Percentiles rank a stretch among this genome's conserved stretches.
phyloP scores from a whole-genome alignment of 2,888 invertebrate species.

The Diaphora mendica region DNA sequence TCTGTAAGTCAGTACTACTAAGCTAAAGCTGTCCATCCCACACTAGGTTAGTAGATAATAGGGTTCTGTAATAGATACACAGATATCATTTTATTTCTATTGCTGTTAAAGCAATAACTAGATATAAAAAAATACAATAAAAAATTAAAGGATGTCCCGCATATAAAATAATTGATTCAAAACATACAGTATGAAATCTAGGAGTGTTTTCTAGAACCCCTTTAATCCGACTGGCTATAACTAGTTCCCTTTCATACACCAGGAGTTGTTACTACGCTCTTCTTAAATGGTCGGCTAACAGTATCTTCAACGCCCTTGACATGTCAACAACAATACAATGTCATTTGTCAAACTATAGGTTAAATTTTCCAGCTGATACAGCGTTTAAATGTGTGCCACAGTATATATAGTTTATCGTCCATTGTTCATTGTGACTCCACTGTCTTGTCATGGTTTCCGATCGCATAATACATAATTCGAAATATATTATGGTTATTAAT shows the following conservation, averaged over 20 bases:
- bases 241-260: neutral
- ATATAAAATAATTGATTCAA: neutral
- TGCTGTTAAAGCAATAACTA: neutral
- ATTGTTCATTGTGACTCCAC: constrained; percentile 52
- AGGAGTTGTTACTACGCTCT: neutral
- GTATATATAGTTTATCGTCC: constrained; percentile 29
- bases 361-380: constrained; percentile 21
- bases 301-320: constrained; percentile 21
- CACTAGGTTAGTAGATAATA: neutral
- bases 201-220: neutral
- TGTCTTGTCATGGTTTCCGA: constrained; percentile 31
- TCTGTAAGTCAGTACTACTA: neutral
- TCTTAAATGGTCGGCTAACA: neutral
- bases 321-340: constrained; percentile 14
- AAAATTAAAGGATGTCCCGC: neutral
- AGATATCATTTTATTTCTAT: neutral
- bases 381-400: constrained; percentile 27
- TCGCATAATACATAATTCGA: constrained; percentile 16
- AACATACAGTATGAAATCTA: neutral
- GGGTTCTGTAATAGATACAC: neutral
- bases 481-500: constrained; percentile 10
- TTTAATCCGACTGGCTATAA: neutral
- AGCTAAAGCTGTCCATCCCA: neutral
- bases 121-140: neutral
- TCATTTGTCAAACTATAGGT: constrained; percentile 17